Base-by-base conservation (phyloP, 2,797 vertebrate species). In the Netta rufina region DNA sequence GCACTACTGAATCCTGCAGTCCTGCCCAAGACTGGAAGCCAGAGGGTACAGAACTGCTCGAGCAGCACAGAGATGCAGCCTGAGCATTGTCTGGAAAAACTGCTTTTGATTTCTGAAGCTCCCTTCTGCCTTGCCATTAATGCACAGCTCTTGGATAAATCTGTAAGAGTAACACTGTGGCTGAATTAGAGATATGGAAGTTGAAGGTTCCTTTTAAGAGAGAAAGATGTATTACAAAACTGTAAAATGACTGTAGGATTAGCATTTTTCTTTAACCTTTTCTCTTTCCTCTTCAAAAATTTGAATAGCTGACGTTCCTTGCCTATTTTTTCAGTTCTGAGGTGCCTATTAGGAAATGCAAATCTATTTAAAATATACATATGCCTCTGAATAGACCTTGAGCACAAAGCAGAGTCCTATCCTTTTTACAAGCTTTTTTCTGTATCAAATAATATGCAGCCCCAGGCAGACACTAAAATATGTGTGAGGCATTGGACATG, bases 381-480 rank as follows among this genome's bases (percentile, higher is more conserved):
- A 20, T 47, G 12, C 5, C 17, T 85, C 45, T 58, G 38, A 87
- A 45, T 2, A 64, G 47, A 22, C 8, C 21, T 39, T 32, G 22
- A 70, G 16, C 25, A 7, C 0, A 3, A 39, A 2, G 67, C 43
- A 41, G 19, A 67, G 33, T 73, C 71, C 90, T 61, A 22, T 13
- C 14, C 5, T 82, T 73, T 75, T 65, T n/a, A 36, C n/a, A 64
- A 84, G 36, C 27, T 53, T 51, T 83, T 74, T 30, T 19, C 43
- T 60, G 18, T 8, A 65, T 76, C 71, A 91, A 88, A 92, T 75
- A 14, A 28, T 11, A 56, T 33, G 36, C 58, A 76, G 51, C 61
- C 64, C 32, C 74, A 64, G 76, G 83, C 51, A 79, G 80, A 33
- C 54, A 17, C 62, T 86, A n/a, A 94, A 92, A 84, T 74, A 65